Evolutionary conservation across 2,888 invertebrate species (phyloP).

Genomic region (Drymonia ruficornis): DNA sequence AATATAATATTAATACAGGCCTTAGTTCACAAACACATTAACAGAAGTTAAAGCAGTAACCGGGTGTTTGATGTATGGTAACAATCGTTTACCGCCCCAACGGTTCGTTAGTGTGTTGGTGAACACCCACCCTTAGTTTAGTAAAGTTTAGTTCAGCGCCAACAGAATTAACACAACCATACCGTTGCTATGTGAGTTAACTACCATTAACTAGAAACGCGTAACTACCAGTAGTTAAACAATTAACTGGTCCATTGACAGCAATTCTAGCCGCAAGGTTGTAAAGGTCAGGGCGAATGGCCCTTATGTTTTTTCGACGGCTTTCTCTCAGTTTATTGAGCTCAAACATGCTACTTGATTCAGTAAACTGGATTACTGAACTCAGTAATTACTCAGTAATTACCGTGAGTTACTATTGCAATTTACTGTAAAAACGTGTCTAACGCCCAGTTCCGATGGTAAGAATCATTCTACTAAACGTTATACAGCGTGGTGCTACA

Average conservation of each 20-base stretch:
- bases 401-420: not conserved
- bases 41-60: no score
- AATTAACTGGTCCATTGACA: slow-evolving; percentile 64
- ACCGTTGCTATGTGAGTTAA: not conserved
- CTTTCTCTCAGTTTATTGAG: slow-evolving; percentile 54
- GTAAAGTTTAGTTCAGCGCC: no score
- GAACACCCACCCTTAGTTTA: no score
- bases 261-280: slow-evolving; percentile 69
- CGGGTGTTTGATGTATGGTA: no score
- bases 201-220: not conserved
- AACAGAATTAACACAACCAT: not conserved
- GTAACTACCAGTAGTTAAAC: slow-evolving; percentile 39
- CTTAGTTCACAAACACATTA: no score
- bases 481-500: no score
- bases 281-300: slow-evolving; percentile 73
- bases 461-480: no score
- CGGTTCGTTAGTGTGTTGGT: no score
- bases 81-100: no score
- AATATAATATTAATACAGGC: no score
- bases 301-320: slow-evolving; percentile 47
- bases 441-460: no score
- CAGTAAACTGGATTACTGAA: slow-evolving; percentile 5
- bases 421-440: not conserved
- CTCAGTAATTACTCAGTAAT: slow-evolving; percentile 1
- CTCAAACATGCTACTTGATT: slow-evolving; percentile 53